Conservation (phyloP, 2,797 vertebrate genomes). For the Diceros bicornis region DNA sequence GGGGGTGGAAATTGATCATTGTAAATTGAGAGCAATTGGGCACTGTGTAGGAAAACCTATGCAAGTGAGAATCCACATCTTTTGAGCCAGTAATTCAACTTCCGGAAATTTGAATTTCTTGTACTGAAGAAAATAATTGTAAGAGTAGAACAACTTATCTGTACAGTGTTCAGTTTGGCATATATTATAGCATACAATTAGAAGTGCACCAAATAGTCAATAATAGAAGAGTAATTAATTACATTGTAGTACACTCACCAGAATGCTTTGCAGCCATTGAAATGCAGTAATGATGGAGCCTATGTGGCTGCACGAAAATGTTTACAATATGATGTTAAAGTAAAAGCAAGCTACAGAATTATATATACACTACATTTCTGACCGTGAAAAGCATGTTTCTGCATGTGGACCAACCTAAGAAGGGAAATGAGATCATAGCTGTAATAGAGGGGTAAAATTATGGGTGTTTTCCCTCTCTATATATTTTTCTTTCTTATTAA, state of each 20-base stretch:
- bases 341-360: conserved; percentile 50
- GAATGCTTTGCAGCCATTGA: conserved; percentile 37
- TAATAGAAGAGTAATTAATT: conserved; percentile 54
- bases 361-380: neutral
- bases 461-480: neutral
- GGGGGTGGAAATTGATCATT: neutral
- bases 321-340: conserved; percentile 16
- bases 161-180: neutral
- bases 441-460: neutral
- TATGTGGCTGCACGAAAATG: neutral
- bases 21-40: neutral
- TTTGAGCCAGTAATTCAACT: neutral
- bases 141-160: neutral
- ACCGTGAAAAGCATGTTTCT: neutral
- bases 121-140: neutral
- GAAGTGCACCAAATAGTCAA: conserved; percentile 36
- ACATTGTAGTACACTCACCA: neutral
- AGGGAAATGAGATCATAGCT: conserved; percentile 24
- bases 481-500: neutral
- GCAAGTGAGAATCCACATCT: neutral
- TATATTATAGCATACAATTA: neutral
- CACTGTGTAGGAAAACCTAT: neutral
- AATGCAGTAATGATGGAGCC: neutral
- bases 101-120: conserved; percentile 60
- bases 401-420: neutral